Base-by-base conservation (phyloP, 2,888 invertebrate genomes). In the Acleris cristana region DNA sequence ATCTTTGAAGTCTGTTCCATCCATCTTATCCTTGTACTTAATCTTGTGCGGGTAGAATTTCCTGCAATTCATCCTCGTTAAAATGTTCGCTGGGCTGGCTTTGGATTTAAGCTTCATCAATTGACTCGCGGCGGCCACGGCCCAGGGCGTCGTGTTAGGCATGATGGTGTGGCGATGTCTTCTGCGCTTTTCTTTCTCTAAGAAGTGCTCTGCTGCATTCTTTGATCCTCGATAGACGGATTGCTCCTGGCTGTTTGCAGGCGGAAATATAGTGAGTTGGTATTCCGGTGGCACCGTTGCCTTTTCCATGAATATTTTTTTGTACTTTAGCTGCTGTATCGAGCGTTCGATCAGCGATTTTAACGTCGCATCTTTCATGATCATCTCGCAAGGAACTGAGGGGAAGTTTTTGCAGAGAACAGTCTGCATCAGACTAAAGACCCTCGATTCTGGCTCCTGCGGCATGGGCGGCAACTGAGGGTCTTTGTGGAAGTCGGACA, bases 31-130 rank as follows among this genome's bases (percentile, higher is more conserved):
- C 49, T 86, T 89, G 61, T 89, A 85, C 64, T 91, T 91, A n/a
- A 88, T 81, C 70, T 90, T 92, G 74, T 90, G 91, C 1, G 92
- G 92, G 56, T 89, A 92, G 71, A 88, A 92, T 54, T 90, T 91
- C 3, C 85, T 75, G 0, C 90, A 76, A 64, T 88, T 89, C 75
- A 87, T 91, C n/a, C 84, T 74, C 0, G 83, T 80, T 49, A 64
- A 79, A 73, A 80, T 85, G 0, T 19, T 48, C 0, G 26, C 30
- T 8, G 81, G 78, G 10, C 74, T 79, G 2, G 70, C 45, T 0
- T 79, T 80, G 14, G 74, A 74, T 45, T 75, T 77, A 5, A 61
- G 69, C 18, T 73, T 70, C 21, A 58, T 65, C 51, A 71, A 73
- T 56, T 76, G 74, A 54, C 72, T n/a, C n/a, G n/a, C n/a, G n/a